Evolutionary conservation across 2,113 vertebrate genomes (phyloP).

Genomic region (Sebastes schlegelii): DNA sequence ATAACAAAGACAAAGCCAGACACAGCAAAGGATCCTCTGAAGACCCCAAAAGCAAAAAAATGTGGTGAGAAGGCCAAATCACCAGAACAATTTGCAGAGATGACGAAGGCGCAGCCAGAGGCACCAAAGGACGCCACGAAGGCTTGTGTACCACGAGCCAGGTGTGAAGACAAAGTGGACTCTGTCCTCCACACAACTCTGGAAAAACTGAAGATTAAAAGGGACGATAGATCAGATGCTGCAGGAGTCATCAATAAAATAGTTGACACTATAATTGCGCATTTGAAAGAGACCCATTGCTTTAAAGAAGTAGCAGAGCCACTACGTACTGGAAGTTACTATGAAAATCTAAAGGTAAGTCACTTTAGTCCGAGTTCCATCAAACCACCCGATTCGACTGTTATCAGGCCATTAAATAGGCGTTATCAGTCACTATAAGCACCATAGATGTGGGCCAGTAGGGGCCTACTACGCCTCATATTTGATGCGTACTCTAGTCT

Average conservation of each 20-base stretch:
- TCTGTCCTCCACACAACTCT: conserved; percentile 52
- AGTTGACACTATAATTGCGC: neutral
- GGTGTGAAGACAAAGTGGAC: neutral
- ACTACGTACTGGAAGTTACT: conserved; percentile 80
- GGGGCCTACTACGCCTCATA: no score
- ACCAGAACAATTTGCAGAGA: neutral
- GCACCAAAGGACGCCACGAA: neutral
- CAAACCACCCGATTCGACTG: no score
- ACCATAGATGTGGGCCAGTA: no score
- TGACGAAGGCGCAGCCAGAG: neutral
- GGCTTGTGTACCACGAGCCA: neutral
- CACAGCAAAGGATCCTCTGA: neutral
- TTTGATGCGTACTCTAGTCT: no score
- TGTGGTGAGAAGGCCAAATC: neutral
- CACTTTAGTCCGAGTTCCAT: no score
- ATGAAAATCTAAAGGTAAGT: conserved; percentile 81
- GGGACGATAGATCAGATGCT: fast-evolving
- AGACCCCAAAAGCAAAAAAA: neutral
- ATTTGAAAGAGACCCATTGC: conserved; percentile 37
- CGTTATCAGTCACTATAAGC: no score
- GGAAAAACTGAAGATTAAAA: conserved; percentile 66
- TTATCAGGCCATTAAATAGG: no score
- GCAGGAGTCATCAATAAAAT: conserved; percentile 56
- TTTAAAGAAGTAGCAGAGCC: conserved; percentile 40
- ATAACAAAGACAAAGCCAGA: neutral